Evolutionary conservation across 1,140 invertebrate species (phyloP).

Genomic region (Drosophila pachea): DNA sequence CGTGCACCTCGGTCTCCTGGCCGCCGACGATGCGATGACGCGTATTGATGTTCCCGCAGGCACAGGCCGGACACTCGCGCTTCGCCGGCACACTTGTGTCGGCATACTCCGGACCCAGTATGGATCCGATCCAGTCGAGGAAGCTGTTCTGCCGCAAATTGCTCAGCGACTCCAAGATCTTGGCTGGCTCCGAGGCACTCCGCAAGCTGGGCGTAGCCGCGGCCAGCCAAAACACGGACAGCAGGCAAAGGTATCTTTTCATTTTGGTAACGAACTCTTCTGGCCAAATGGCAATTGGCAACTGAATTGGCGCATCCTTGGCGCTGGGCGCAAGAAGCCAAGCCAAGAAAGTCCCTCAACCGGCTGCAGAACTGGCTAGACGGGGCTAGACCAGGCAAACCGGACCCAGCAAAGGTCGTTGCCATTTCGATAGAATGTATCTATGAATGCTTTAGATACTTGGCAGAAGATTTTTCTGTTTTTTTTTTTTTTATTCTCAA

Average conservation of each 20-base stretch:
- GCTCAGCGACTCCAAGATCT: constrained; percentile 53
- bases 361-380: constrained; percentile 54
- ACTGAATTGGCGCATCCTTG: constrained; percentile 53
- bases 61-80: constrained; percentile 56
- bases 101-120: constrained; percentile 56
- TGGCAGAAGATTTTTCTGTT: constrained; percentile 45
- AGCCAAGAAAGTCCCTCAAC: constrained; percentile 6
- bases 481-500: constrained; percentile 9
- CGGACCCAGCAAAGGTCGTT: constrained; percentile 52
- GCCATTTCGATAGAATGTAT: constrained; percentile 27
- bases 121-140: constrained; percentile 63
- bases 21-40: constrained; percentile 85
- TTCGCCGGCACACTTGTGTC: constrained; percentile 44
- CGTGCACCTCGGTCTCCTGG: constrained; percentile 82
- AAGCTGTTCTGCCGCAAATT: constrained; percentile 62
- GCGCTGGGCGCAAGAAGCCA: constrained; percentile 17
- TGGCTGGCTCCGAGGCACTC: constrained; percentile 48
- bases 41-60: constrained; percentile 82
- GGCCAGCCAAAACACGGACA: constrained; percentile 27
- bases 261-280: constrained; percentile 47
- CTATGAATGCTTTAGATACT: constrained; percentile 25
- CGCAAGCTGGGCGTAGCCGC: constrained; percentile 49
- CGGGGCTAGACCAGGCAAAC: constrained; percentile 36
- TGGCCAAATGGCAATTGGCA: constrained; percentile 64
- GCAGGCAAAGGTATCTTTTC: constrained; percentile 24